These are phyloP conservation scores for Vannuccia rotundouncinata DNA, from an alignment of 2,888 invertebrate species.

Conservation along the genomic window DNA sequence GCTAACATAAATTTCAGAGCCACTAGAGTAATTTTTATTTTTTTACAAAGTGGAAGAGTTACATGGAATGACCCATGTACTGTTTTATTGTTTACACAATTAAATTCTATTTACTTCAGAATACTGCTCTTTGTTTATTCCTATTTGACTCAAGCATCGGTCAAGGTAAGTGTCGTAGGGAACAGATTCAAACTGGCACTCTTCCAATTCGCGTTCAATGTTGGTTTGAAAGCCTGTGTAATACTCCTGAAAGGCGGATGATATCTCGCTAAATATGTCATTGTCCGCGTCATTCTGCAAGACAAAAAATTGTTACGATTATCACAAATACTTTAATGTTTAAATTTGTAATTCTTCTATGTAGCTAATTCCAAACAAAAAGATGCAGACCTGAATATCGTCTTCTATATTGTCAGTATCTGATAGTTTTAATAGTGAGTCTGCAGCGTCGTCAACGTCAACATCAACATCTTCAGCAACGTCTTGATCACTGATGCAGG, in stretches of 20 bases:
- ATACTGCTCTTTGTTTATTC: not conserved
- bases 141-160: not conserved
- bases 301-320: too few species aligned
- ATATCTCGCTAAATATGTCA: not conserved
- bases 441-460: too few species aligned
- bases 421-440: too few species aligned
- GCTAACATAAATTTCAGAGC: not conserved
- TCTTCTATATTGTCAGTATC: too few species aligned
- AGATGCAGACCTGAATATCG: too few species aligned
- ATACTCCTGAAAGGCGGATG: not conserved
- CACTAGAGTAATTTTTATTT: not conserved
- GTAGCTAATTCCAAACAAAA: too few species aligned
- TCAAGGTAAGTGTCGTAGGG: not conserved
- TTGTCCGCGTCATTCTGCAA: too few species aligned
- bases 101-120: not conserved
- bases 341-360: too few species aligned
- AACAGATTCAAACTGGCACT: not conserved
- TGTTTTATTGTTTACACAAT: too few species aligned
- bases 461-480: too few species aligned
- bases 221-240: not conserved
- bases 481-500: too few species aligned
- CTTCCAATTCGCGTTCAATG: not conserved
- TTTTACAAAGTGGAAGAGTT: slow-evolving; percentile 19
- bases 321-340: too few species aligned
- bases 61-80: slow-evolving; percentile 18